Evolutionary conservation across 1,140 invertebrate species (phyloP).

Genomic region (Akabosia matsudoensis): DNA sequence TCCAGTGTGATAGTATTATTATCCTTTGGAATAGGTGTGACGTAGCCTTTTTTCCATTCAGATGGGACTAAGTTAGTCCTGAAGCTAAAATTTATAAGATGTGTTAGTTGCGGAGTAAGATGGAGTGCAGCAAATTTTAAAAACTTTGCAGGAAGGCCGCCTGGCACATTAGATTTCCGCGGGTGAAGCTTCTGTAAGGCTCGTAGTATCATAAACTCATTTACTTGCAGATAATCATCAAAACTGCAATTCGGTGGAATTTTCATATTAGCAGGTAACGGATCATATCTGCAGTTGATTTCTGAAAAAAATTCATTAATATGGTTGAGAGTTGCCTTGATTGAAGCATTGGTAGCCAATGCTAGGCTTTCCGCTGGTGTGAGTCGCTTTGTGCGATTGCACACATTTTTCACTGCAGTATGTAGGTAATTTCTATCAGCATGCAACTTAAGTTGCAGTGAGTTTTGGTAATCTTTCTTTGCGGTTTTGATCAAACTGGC

Average conservation of each 20-base stretch:
- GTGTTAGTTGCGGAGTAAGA: not conserved
- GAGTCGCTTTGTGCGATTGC: not conserved
- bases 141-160: not conserved
- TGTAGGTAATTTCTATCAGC: not conserved
- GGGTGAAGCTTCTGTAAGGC: not conserved
- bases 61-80: not conserved
- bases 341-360: not conserved
- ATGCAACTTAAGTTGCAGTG: not conserved
- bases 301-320: not conserved
- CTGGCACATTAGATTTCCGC: not conserved
- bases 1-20: not conserved
- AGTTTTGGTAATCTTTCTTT: not conserved
- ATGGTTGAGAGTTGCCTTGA: not conserved
- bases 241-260: not conserved
- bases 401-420: not conserved
- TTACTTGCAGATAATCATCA: not conserved
- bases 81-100: slow-evolving; percentile 5
- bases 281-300: not conserved
- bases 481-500: not conserved
- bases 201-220: not conserved
- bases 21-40: not conserved
- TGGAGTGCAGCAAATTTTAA: not conserved
- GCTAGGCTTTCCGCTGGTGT: not conserved
- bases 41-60: slow-evolving; percentile 3
- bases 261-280: not conserved